Base-by-base conservation (phyloP, 2,888 invertebrate genomes). In the Spodoptera littoralis region DNA sequence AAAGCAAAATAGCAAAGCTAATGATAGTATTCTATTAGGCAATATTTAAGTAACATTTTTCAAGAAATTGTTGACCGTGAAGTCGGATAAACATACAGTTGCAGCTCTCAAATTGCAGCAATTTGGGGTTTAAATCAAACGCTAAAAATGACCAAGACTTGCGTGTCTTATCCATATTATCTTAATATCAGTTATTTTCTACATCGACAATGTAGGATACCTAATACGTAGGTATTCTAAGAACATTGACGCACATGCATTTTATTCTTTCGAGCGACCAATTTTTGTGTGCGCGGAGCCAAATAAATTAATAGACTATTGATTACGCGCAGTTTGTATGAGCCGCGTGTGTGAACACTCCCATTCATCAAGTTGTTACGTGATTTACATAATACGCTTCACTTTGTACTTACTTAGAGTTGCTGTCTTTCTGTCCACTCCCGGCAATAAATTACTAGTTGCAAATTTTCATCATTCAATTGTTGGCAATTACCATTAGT, bases 401-500 rank as follows among this genome's bases (percentile, higher is more conserved):
- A 49, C 9, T 54, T 45, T 44, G 36, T 63, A 62, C 56, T 27
- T 63, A 64, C 56, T 45, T 51, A 61, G 46, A n/a, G n/a, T n/a
- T 36, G 36, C 36, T 9, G 36, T 36, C 58, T 75, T 44, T 81
- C 77, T 79, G 74, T 62, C 18, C 52, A 76, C 77, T 72, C 53
- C 71, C 59, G 62, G 65, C 63, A 75, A 79, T 73, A 82, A 81
- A 83, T 79, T 81, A 79, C 73, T 79, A 78, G 71, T 76, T 67
- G 73, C 84, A 27, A 27, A 27, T 85, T 18, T 18, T 18, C 77
- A 81, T 85, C 72, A 77, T 83, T 81, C 77, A 83, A 81, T 81
- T 82, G 81, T 82, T 80, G 73, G 70, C 79, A 81, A 81, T 82
- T 75, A 70, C 71, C 73, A 81, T n/a, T n/a, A n/a, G n/a, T 83